Evolutionary conservation across 2,113 vertebrate species (phyloP).

Genomic region (Colossoma macropomum): DNA sequence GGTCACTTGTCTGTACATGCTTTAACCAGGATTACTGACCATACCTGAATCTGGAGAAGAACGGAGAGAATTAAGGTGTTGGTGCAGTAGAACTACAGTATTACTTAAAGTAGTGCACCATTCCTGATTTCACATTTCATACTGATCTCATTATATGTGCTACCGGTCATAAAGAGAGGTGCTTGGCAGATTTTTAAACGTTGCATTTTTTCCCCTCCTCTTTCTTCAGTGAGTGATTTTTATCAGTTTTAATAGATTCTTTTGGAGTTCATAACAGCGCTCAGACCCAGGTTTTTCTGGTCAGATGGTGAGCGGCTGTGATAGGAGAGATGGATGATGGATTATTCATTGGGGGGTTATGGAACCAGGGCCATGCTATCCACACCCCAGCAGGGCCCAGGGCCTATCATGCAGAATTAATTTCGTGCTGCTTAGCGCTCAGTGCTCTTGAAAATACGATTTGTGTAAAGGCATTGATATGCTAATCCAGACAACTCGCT

Average conservation of each 20-base stretch:
- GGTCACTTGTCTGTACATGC: not conserved
- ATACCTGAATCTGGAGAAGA: not conserved
- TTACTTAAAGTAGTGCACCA: not conserved
- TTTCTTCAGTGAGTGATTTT: slow-evolving; percentile 14
- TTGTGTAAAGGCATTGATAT: slow-evolving; percentile 84
- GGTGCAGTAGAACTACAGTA: not conserved
- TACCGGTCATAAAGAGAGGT: not conserved
- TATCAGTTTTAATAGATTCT: slow-evolving; percentile 36
- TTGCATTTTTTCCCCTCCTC: not conserved
- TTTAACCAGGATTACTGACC: too few species aligned
- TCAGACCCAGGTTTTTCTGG: slow-evolving; percentile 20
- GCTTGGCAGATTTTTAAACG: slow-evolving; percentile 14
- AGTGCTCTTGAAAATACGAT: slow-evolving; percentile 84
- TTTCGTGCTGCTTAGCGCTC: slow-evolving; percentile 80
- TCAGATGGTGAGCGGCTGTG: slow-evolving; percentile 5
- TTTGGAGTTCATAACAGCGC: slow-evolving; percentile 19
- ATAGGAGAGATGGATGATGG: slow-evolving; percentile 14
- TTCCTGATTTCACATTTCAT: slow-evolving; percentile 19
- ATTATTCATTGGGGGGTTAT: not conserved
- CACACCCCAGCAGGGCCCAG: slow-evolving; percentile 65
- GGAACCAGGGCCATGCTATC: slow-evolving; percentile 34
- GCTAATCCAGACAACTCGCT: slow-evolving; percentile 83
- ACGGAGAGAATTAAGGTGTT: not conserved
- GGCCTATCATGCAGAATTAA: slow-evolving; percentile 81
- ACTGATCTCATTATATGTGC: slow-evolving; percentile 23